phyloP scores from a whole-genome alignment of 1,140 invertebrate species.

The Piezodorus guildinii region DNA sequence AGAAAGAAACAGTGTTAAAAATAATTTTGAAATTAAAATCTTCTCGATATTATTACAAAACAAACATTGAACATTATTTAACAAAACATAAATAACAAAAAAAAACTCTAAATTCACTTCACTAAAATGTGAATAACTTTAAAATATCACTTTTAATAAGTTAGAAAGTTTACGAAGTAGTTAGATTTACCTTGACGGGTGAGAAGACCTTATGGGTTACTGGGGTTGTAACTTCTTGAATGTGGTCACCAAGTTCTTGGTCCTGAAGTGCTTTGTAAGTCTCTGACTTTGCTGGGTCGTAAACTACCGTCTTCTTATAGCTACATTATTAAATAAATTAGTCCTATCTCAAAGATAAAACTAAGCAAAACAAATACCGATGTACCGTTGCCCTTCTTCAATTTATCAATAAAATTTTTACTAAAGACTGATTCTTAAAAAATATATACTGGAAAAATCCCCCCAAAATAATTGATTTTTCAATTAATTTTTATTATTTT shows the following conservation, averaged over 20 bases:
- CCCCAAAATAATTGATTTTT: too few species aligned
- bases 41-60: too few species aligned
- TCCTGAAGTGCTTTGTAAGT: slow-evolving; percentile 73
- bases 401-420: too few species aligned
- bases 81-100: not conserved
- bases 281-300: slow-evolving; percentile 73
- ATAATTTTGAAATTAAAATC: too few species aligned
- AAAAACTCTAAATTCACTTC: not conserved
- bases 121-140: not conserved
- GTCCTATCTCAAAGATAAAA: too few species aligned
- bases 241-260: slow-evolving; percentile 45
- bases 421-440: too few species aligned
- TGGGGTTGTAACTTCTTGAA: slow-evolving; percentile 50
- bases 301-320: slow-evolving; percentile 54
- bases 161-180: not conserved
- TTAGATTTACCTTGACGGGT: slow-evolving; percentile 44
- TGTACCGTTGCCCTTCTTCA: too few species aligned
- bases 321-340: slow-evolving; percentile 24
- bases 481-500: too few species aligned
- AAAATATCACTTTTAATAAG: slow-evolving; percentile 2
- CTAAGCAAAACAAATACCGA: too few species aligned
- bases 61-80: too few species aligned
- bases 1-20: not conserved
- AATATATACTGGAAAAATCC: too few species aligned
- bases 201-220: slow-evolving; percentile 61